Conservation (phyloP, 2,113 vertebrate genomes). For the Sphaerodactylus townsendi region DNA sequence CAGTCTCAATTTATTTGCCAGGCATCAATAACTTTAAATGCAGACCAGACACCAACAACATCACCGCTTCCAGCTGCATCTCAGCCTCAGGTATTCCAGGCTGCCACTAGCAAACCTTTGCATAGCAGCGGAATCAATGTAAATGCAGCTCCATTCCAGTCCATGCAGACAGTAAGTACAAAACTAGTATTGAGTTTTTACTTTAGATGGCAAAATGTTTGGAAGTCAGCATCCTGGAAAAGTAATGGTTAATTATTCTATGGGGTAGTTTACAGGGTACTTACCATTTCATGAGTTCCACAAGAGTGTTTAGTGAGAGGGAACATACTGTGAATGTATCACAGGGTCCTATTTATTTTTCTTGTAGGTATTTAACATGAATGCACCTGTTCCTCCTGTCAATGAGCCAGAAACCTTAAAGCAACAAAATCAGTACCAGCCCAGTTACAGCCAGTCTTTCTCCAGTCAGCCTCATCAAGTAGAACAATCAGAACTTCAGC, state of each 20-base stretch:
- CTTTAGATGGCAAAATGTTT: background rate
- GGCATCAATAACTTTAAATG: constrained; percentile 88
- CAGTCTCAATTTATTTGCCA: constrained; percentile 60
- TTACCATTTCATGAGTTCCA: background rate
- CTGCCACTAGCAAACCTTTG: constrained; percentile 90
- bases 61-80: constrained; percentile 90
- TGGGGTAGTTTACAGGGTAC: background rate
- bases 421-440: constrained; percentile 88
- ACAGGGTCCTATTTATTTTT: constrained; percentile 14
- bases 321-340: background rate
- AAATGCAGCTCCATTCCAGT: constrained; percentile 99
- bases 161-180: constrained; percentile 95
- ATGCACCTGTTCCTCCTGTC: constrained; percentile 91
- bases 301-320: background rate
- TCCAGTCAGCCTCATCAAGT: constrained; percentile 85
- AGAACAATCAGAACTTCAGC: constrained; percentile 91
- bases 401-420: constrained; percentile 91
- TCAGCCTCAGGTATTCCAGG: constrained; percentile 92
- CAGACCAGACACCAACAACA: constrained; percentile 86
- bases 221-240: background rate
- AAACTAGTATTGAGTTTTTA: background rate
- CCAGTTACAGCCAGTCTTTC: constrained; percentile 89
- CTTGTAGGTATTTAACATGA: constrained; percentile 94
- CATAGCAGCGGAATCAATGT: constrained; percentile 97
- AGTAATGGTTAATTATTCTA: background rate